Evolutionary conservation across 2,797 vertebrate genomes (phyloP).

Genomic region (Chaunax sp.): DNA sequence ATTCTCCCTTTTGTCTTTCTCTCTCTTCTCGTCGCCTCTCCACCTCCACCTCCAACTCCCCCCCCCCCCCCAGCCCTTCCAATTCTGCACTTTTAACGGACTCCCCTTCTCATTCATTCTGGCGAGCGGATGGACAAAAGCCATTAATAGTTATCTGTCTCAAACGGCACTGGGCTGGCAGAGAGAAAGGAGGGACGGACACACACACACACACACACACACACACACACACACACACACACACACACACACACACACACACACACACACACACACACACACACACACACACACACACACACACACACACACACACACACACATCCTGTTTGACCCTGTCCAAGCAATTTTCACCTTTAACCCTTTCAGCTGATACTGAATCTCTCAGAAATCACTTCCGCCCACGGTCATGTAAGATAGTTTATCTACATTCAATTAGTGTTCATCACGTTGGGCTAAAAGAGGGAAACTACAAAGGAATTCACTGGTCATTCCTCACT

Average conservation of each 20-base stretch:
- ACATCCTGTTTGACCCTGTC: slow-evolving; percentile 17
- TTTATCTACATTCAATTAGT: slow-evolving; percentile 29
- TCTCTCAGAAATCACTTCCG: not conserved
- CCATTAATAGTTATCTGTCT: slow-evolving; percentile 73
- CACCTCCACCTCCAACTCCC: not conserved
- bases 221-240: not conserved
- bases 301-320: not conserved
- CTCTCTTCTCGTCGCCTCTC: not conserved
- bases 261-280: slow-evolving; percentile 6
- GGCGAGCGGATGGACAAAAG: slow-evolving; percentile 54
- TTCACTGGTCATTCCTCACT: slow-evolving; percentile 16
- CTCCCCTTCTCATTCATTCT: slow-evolving; percentile 57
- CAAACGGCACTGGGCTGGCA: slow-evolving; percentile 31
- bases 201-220: not conserved
- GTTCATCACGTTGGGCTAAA: not conserved
- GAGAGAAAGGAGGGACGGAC: not conserved
- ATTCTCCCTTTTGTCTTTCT: slow-evolving; percentile 30
- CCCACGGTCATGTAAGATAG: not conserved
- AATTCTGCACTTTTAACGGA: slow-evolving; percentile 30
- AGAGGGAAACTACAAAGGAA: not conserved
- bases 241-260: not conserved
- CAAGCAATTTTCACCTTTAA: slow-evolving; percentile 47
- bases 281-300: too few species aligned
- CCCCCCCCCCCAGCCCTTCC: slow-evolving; percentile 1
- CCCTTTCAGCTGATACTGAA: slow-evolving; percentile 17